A percentile compares a stretch with the other conserved stretches of the same genome.
These are phyloP conservation scores for Megalonaias nervosa DNA, from an alignment of 1,140 invertebrate genomes.

Conservation along the genomic window DNA sequence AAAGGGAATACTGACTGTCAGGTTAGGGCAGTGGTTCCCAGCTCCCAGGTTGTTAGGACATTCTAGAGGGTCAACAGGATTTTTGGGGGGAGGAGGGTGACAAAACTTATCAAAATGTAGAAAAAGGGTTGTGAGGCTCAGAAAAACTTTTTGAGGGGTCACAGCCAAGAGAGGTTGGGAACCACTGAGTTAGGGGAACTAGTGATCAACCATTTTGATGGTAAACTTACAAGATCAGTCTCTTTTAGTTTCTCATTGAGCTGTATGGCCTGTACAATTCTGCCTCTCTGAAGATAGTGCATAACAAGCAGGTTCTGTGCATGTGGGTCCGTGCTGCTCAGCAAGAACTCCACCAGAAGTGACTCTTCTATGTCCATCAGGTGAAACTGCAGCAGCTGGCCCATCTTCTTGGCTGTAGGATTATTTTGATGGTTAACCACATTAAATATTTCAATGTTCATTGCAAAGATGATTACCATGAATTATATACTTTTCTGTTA, in stretches of 20 bases:
- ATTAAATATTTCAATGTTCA: not conserved
- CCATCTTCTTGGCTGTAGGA: conserved; percentile 69
- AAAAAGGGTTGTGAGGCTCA: too few species aligned
- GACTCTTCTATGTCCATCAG: conserved; percentile 75
- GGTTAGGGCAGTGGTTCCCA: too few species aligned
- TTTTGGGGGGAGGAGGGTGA: too few species aligned
- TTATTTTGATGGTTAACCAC: not conserved
- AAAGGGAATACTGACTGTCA: too few species aligned
- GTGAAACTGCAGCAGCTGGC: conserved; percentile 75
- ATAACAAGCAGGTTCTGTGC: conserved; percentile 73
- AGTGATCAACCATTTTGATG: too few species aligned
- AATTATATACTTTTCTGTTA: not conserved
- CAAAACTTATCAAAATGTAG: too few species aligned
- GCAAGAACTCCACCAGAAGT: conserved; percentile 74
- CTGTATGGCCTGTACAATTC: conserved; percentile 69
- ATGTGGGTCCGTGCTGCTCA: conserved; percentile 71
- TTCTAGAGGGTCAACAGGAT: too few species aligned
- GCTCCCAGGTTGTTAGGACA: too few species aligned
- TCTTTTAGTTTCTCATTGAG: conserved; percentile 67
- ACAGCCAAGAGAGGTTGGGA: too few species aligned
- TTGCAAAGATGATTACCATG: not conserved
- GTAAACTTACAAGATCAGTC: conserved; percentile 48
- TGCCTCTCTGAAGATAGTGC: conserved; percentile 71
- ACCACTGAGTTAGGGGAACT: too few species aligned
- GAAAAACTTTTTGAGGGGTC: too few species aligned